Base-by-base conservation (phyloP, 2,797 vertebrate genomes). In the Enteromius treurensis region DNA sequence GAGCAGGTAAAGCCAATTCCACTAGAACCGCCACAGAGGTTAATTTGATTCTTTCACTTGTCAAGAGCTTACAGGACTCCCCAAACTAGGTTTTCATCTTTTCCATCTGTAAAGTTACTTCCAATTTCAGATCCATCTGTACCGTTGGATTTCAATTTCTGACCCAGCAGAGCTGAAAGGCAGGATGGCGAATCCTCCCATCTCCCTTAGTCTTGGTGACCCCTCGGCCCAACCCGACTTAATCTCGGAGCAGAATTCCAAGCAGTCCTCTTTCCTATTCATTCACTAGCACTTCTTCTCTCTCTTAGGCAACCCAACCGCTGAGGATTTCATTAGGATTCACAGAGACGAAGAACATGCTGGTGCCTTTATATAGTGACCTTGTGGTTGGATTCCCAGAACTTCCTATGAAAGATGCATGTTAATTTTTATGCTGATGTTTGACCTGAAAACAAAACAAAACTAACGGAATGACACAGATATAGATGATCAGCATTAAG, bases 1-100 rank as follows among this genome's bases (percentile, higher is more conserved):
- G 87, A 87, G 76, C 69, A 87, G 84, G 82, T 84, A 85, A 85
- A 90, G 70, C 84, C 68, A 62, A 84, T 84, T 77, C 80, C 60
- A 45, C 74, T 55, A 40, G 79, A 80, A 81, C 81, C n/a, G 79
- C 81, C 62, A 42, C 23, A 15, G 77, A 86, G 86, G 88, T 87
- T 89, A 90, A 90, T 90, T 90, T 85, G 82, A 87, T 88, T 86
- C 88, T 86, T 62, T 87, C 84, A 82, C 86, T 87, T 86, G 82
- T 87, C 81, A 79, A 80, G 86, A 83, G 86, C 75, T 84, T 85
- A 81, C 77, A 84, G 80, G 83, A 86, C 86, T 83, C 85, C 79
- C 68, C 84, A 84, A 87, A 88, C 84, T 86, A 85, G 88, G 78
- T 86, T 88, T 86, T 90, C 88, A 87, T 89, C 86, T 86, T 88